Conservation (phyloP, 2,888 invertebrate genomes). For the Leptopilina syphax region DNA sequence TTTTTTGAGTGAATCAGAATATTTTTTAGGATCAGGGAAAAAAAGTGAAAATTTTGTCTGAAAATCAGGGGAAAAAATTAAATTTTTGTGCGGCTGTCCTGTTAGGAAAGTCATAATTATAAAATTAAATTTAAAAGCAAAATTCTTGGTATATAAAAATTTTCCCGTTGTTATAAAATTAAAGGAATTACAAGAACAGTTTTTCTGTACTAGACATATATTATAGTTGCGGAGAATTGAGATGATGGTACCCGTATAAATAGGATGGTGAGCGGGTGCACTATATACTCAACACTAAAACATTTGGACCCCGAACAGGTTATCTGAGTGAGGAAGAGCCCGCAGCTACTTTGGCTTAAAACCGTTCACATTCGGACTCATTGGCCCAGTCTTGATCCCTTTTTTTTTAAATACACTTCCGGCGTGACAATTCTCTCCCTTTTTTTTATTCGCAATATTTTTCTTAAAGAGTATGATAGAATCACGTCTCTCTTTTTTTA, state of each 20-base stretch:
- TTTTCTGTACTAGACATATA: not conserved
- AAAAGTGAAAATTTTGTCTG: too few species aligned
- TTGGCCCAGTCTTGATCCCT: constrained; percentile 44
- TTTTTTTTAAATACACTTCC: constrained; percentile 44
- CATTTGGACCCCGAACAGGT: constrained; percentile 67
- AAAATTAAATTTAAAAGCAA: too few species aligned
- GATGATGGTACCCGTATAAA: constrained; percentile 73
- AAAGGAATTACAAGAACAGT: too few species aligned
- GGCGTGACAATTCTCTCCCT: constrained; percentile 10
- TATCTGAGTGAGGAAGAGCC: constrained; percentile 69
- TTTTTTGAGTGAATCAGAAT: too few species aligned
- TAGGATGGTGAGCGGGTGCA: constrained; percentile 59
- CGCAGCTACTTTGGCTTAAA: constrained; percentile 64
- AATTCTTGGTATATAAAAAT: too few species aligned
- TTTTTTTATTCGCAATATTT: not conserved
- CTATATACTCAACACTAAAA: constrained; percentile 52
- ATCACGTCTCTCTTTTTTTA: too few species aligned
- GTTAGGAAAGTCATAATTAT: too few species aligned
- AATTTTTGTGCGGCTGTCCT: too few species aligned
- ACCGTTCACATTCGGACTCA: constrained; percentile 49
- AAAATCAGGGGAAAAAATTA: too few species aligned
- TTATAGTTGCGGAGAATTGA: constrained; percentile 58
- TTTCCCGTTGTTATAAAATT: too few species aligned
- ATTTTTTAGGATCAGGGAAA: too few species aligned
- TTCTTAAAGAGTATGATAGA: too few species aligned